These are phyloP conservation scores for Nyctibius bracteatus DNA, from an alignment of 2,113 vertebrate genomes.

Conservation along the genomic window DNA sequence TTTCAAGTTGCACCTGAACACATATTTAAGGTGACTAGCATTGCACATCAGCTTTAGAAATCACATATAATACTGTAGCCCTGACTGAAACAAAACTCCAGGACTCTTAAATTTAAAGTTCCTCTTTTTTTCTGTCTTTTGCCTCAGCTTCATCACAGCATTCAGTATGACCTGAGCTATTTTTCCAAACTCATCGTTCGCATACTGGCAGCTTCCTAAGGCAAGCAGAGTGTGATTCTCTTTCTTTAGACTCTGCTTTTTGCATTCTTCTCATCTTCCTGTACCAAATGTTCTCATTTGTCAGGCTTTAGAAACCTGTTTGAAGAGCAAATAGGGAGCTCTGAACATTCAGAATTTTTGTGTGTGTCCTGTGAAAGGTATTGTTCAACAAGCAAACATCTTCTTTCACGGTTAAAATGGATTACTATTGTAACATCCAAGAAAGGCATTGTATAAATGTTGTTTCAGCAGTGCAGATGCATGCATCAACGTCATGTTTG, in stretches of 20 bases:
- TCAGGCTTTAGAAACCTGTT: not conserved
- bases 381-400: not conserved
- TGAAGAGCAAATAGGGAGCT: not conserved
- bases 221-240: not conserved
- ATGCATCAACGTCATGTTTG: slow-evolving; percentile 35
- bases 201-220: not conserved
- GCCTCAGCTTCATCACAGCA: not conserved
- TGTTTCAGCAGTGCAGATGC: slow-evolving; percentile 1
- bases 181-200: not conserved
- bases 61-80: not conserved
- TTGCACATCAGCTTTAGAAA: not conserved
- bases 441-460: not conserved
- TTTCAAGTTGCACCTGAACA: not conserved
- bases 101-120: not conserved
- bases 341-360: not conserved
- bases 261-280: not conserved
- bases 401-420: not conserved
- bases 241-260: not conserved
- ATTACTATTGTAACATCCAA: not conserved
- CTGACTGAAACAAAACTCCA: not conserved
- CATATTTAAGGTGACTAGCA: not conserved
- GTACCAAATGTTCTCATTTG: not conserved
- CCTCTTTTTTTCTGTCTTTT: not conserved
- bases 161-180: not conserved
- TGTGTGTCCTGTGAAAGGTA: not conserved